phyloP scores from a whole-genome alignment of 2,797 vertebrate species.

The Natrix natrix region DNA sequence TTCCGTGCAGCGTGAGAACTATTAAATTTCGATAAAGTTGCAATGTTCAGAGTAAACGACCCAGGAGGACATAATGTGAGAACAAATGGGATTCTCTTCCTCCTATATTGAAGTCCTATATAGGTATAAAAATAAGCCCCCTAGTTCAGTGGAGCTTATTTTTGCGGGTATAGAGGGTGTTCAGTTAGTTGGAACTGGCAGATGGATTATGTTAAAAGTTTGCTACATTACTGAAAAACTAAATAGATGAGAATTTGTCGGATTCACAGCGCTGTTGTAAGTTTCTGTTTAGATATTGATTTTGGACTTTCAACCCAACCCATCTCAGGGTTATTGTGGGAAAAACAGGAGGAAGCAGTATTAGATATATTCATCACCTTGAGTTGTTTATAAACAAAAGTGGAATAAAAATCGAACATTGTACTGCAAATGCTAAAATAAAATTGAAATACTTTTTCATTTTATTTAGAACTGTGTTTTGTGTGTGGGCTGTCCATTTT shows the following conservation, averaged over 20 bases:
- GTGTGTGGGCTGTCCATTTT: not conserved
- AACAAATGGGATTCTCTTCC: not conserved
- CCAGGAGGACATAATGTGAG: not conserved
- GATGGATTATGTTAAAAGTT: not conserved
- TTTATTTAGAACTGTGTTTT: not conserved
- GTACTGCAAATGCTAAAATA: not conserved
- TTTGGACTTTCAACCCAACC: not conserved
- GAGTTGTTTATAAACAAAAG: not conserved
- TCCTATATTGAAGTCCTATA: not conserved
- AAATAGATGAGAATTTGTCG: not conserved
- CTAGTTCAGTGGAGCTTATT: not conserved
- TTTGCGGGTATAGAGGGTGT: not conserved
- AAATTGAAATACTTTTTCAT: not conserved
- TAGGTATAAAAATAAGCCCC: not conserved
- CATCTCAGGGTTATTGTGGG: not conserved
- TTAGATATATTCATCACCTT: not conserved
- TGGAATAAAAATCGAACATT: not conserved
- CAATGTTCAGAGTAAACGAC: not conserved
- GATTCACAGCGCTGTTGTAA: not conserved
- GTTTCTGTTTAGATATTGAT: not conserved
- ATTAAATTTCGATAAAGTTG: not conserved
- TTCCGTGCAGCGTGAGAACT: not conserved
- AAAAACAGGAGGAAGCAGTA: not conserved
- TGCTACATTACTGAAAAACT: not conserved
- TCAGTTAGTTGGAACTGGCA: not conserved